Evolutionary conservation across 2,113 vertebrate species (phyloP).

Genomic region (Brachionichthys hirsutus): DNA sequence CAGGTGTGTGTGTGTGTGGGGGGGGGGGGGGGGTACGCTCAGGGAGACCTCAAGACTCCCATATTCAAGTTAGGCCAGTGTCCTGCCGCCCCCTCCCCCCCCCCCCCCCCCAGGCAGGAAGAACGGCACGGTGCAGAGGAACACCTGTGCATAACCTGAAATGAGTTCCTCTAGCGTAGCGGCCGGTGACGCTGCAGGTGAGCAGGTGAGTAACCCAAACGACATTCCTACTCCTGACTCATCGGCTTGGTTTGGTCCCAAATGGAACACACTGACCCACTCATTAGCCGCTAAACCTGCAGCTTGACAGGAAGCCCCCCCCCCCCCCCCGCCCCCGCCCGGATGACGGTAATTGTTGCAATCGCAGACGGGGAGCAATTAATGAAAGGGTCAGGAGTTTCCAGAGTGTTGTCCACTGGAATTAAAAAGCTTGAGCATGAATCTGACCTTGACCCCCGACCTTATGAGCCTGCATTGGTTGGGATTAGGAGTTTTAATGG

Average conservation of each 20-base stretch:
- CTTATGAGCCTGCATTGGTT: conserved; percentile 11
- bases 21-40: not conserved
- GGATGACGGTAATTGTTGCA: conserved; percentile 71
- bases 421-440: conserved; percentile 50
- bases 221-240: conserved; percentile 54
- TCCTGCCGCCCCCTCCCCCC: conserved; percentile 27
- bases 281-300: conserved; percentile 73
- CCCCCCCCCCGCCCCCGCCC: too few relatives aligned
- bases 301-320: conserved; percentile 65
- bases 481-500: not conserved
- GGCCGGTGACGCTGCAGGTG: conserved; percentile 19
- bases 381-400: conserved; percentile 68
- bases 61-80: conserved; percentile 35
- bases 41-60: not conserved
- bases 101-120: conserved; percentile 13
- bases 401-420: conserved; percentile 56
- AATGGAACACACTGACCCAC: conserved; percentile 52
- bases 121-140: not conserved
- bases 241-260: conserved; percentile 59
- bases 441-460: conserved; percentile 37
- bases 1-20: conserved; percentile 36
- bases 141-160: too few relatives aligned
- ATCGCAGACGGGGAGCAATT: conserved; percentile 61
- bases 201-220: conserved; percentile 26
- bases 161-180: conserved; percentile 16